phyloP scores from a whole-genome alignment of 2,113 vertebrate genomes.

The Dasyprocta punctata region DNA sequence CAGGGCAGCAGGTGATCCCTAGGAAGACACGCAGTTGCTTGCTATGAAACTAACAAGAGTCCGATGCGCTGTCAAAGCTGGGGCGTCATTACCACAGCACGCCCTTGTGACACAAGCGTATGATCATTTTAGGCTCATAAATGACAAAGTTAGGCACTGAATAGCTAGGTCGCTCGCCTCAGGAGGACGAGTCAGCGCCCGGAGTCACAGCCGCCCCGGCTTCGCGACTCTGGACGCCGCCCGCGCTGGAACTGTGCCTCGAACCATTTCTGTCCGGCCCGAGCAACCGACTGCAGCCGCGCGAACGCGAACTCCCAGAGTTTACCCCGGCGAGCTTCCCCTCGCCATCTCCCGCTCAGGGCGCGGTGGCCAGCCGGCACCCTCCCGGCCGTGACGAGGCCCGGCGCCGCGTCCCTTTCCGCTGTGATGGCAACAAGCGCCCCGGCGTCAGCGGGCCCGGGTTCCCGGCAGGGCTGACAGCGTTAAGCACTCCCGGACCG shows the following conservation, averaged over 20 bases:
- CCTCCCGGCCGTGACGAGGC: background rate
- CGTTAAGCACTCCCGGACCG: background rate
- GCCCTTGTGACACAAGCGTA: conserved; percentile 72
- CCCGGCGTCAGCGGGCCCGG: conserved; percentile 36
- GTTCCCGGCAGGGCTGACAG: background rate
- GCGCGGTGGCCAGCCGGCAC: background rate
- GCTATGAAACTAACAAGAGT: background rate
- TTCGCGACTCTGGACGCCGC: conserved; percentile 44
- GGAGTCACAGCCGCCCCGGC: conserved; percentile 69
- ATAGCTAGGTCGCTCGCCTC: conserved; percentile 43
- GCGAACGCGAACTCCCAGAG: background rate
- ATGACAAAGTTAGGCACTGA: conserved; percentile 27
- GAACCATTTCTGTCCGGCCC: background rate
- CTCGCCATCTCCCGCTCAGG: background rate
- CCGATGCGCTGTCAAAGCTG: conserved; percentile 47
- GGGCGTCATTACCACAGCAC: conserved; percentile 60
- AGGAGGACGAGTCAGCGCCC: conserved; percentile 71
- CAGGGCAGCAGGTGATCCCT: background rate
- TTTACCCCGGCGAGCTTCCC: background rate
- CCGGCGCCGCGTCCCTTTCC: background rate
- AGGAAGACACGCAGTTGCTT: background rate
- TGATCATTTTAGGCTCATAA: conserved; percentile 55
- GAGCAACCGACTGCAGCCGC: conserved; percentile 20
- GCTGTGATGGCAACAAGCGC: conserved; percentile 34
- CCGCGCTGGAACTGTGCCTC: conserved; percentile 70